Evolutionary conservation across 2,113 vertebrate genomes (phyloP).

Genomic region (Leiothrix lutea): DNA sequence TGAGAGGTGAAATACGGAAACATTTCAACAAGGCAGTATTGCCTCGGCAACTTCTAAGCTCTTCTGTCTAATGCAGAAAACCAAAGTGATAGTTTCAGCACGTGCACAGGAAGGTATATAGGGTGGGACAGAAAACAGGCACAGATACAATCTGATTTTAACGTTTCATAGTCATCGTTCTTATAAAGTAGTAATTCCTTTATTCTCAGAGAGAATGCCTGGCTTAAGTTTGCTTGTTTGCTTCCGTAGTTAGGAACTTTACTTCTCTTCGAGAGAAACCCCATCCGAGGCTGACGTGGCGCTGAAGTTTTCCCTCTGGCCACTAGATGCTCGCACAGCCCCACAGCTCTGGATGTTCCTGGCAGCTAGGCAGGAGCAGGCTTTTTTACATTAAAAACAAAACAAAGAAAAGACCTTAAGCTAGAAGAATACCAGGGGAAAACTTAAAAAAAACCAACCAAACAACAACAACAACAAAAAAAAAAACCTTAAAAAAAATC

Average conservation of each 20-base stretch:
- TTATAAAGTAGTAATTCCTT: neutral
- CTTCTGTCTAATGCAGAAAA: neutral
- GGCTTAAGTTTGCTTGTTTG: neutral
- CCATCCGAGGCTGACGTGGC: neutral
- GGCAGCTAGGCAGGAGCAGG: neutral
- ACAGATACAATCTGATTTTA: neutral
- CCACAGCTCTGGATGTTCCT: no score
- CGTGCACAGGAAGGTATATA: accelerated
- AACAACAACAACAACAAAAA: no score
- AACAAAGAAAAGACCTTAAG: neutral
- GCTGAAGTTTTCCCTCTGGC: neutral
- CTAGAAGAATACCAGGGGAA: neutral
- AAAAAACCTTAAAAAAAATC: neutral
- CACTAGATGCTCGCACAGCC: neutral
- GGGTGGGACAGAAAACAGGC: neutral
- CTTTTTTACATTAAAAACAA: neutral
- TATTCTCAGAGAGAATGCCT: neutral
- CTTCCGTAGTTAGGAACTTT: neutral
- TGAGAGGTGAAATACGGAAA: neutral
- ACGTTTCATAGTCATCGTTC: neutral
- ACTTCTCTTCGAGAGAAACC: neutral
- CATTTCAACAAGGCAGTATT: neutral
- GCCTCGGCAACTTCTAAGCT: neutral
- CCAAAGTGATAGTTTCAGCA: neutral
- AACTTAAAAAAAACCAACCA: neutral